A percentile compares a stretch with the other conserved stretches of the same genome.
phyloP scores from a whole-genome alignment of 2,113 vertebrate genomes.

The Brachyhypopomus occidentalis region DNA sequence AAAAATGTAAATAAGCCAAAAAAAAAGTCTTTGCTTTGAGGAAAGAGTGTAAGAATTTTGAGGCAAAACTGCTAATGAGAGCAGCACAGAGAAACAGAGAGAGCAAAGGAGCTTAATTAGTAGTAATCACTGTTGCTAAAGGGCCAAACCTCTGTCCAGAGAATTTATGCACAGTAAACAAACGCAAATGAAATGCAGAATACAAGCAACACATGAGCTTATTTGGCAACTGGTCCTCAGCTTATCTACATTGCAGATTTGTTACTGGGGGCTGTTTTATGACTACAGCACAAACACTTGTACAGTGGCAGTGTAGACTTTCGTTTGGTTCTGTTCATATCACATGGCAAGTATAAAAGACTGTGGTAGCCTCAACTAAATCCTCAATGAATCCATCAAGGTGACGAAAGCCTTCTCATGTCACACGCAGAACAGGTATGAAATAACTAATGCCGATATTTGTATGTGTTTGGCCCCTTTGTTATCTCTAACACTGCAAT shows the following conservation, averaged over 20 bases:
- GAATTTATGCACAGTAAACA: not conserved
- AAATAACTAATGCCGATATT: slow-evolving; percentile 34
- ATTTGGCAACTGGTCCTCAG: no score
- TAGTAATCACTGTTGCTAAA: no score
- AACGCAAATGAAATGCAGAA: not conserved
- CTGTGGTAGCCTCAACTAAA: no score
- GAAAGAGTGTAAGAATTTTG: not conserved
- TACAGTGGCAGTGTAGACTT: no score
- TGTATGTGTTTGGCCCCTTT: not conserved
- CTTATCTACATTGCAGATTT: no score
- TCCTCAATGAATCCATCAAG: not conserved
- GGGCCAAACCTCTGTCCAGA: no score
- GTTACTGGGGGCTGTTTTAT: no score
- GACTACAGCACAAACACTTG: no score
- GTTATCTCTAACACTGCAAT: slow-evolving; percentile 4
- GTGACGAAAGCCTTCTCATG: not conserved
- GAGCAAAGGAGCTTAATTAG: no score
- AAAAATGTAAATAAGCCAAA: not conserved
- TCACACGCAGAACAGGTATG: not conserved
- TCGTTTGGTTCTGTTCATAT: not conserved
- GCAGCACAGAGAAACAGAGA: not conserved
- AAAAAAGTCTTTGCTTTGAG: not conserved
- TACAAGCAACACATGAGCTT: no score
- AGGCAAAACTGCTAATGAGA: no score
- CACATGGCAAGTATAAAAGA: not conserved